These are phyloP conservation scores for Drosophila oshimai DNA, from an alignment of 1,140 invertebrate species.

Conservation along the genomic window DNA sequence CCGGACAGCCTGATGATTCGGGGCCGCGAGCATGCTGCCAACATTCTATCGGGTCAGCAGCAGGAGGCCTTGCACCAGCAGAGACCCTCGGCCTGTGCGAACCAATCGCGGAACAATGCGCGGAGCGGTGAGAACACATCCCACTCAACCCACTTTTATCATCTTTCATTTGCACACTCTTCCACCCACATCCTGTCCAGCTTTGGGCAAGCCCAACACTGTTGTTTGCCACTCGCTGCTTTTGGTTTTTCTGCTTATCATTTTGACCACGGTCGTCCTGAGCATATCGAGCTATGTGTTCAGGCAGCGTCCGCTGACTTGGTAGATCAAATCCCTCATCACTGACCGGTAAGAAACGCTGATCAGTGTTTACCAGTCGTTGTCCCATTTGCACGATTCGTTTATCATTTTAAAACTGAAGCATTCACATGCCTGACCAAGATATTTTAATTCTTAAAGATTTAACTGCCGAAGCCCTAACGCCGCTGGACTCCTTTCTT, in stretches of 20 bases:
- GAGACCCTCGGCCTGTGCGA: constrained; percentile 21
- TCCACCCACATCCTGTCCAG: constrained; percentile 18
- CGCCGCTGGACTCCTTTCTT: constrained; percentile 91
- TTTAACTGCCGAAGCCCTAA: constrained; percentile 88
- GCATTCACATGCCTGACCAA: neutral
- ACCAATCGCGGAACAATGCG: constrained; percentile 47
- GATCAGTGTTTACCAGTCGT: constrained; percentile 31
- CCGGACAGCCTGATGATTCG: constrained; percentile 90
- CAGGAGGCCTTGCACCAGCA: constrained; percentile 67
- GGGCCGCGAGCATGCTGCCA: constrained; percentile 90
- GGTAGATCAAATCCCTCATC: constrained; percentile 25
- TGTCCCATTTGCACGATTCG: constrained; percentile 2
- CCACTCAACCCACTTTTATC: neutral
- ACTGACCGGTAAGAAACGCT: constrained; percentile 52
- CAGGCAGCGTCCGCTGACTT: constrained; percentile 19
- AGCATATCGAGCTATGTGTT: constrained; percentile 51
- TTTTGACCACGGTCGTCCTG: constrained; percentile 54
- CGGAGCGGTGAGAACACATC: constrained; percentile 47
- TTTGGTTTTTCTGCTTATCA: constrained; percentile 66
- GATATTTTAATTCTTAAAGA: constrained; percentile 83
- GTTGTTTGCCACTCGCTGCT: constrained; percentile 59
- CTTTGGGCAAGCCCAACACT: constrained; percentile 58
- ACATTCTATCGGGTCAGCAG: constrained; percentile 88
- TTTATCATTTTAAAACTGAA: neutral
- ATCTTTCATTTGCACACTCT: constrained; percentile 14